phyloP scores from a whole-genome alignment of 1,140 invertebrate genomes.

The Gyrodactylus salaris region DNA sequence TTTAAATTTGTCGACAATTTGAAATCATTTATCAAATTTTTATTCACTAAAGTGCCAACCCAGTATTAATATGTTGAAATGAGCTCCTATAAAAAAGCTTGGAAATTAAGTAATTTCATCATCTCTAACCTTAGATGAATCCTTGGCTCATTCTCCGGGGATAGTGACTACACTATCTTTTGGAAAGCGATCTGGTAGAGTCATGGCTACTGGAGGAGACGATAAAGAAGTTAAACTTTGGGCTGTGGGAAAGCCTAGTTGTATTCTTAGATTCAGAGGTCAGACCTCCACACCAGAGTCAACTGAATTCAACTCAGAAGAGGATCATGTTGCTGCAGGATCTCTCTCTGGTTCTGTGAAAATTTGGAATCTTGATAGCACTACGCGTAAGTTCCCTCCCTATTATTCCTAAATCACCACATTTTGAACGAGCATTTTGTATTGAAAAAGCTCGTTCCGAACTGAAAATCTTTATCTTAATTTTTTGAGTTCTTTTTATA shows the following conservation, averaged over 20 bases:
- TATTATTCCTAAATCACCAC: too few species aligned
- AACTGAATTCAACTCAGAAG: constrained; percentile 61
- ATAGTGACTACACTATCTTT: constrained; percentile 54
- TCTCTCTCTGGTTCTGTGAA: constrained; percentile 62
- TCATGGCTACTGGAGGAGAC: constrained; percentile 72
- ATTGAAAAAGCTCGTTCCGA: too few species aligned
- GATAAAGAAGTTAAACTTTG: constrained; percentile 88
- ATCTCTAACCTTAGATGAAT: background rate
- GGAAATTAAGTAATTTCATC: background rate
- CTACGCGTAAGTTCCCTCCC: constrained; percentile 24
- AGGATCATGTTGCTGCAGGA: constrained; percentile 71
- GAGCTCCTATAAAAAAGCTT: background rate
- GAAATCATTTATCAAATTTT: background rate
- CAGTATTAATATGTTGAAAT: background rate
- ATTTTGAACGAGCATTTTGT: too few species aligned
- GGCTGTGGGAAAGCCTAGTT: constrained; percentile 69
- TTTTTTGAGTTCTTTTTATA: too few species aligned
- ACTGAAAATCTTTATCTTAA: too few species aligned
- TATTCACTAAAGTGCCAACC: background rate
- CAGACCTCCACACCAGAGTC: constrained; percentile 67
- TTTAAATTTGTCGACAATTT: background rate
- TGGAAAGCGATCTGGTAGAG: constrained; percentile 53
- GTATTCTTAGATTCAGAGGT: constrained; percentile 64
- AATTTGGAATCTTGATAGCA: constrained; percentile 76
- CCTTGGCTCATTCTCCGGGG: constrained; percentile 25